Percentiles rank a stretch among this genome's conserved stretches.
Evolutionary conservation across 2,113 vertebrate genomes (phyloP).

Genomic region (Corythaixoides concolor): DNA sequence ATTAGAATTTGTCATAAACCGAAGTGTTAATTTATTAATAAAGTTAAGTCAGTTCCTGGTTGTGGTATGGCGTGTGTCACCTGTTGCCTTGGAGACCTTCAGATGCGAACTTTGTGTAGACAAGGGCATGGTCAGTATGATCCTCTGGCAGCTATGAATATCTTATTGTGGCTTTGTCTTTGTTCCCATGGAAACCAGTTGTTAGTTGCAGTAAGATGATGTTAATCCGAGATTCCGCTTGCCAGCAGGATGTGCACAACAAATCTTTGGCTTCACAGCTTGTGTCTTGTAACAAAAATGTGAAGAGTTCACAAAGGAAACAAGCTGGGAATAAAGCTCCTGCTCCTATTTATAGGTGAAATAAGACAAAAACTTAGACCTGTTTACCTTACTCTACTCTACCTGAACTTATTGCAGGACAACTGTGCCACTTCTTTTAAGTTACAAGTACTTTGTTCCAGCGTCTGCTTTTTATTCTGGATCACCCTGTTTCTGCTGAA

Average conservation of each 20-base stretch:
- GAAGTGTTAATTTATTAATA: neutral
- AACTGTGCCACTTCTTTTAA: neutral
- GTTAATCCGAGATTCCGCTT: conserved; percentile 71
- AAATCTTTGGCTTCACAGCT: conserved; percentile 27
- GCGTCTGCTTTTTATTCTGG: neutral
- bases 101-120: neutral
- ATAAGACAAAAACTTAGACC: neutral
- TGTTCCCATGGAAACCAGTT: conserved; percentile 56
- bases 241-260: conserved; percentile 14
- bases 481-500: neutral
- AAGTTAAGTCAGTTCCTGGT: neutral
- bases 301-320: neutral
- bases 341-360: neutral
- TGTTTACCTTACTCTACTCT: neutral
- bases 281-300: neutral
- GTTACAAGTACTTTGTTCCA: neutral
- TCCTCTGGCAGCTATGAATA: neutral
- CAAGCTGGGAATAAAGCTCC: neutral
- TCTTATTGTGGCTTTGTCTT: neutral
- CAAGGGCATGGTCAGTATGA: neutral
- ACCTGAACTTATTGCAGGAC: neutral
- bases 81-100: neutral
- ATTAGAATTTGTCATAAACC: neutral
- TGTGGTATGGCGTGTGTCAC: neutral
- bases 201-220: conserved; percentile 58